Percentiles rank a stretch among this genome's conserved stretches.
Conservation (phyloP, 2,797 vertebrate genomes). For the Dermochelys coriacea region DNA sequence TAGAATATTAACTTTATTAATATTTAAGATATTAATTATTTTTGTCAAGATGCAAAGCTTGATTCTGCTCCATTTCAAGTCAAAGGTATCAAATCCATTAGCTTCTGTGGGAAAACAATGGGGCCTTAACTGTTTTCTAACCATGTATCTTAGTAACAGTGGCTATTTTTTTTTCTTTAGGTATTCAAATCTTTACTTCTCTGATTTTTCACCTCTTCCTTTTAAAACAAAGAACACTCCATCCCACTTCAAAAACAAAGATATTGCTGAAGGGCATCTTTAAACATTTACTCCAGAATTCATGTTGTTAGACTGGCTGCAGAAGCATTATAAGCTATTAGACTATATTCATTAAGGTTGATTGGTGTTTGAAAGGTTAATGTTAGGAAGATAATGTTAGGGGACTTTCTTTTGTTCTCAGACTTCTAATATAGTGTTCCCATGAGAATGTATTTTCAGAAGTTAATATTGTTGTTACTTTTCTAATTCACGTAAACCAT, state of each 20-base stretch:
- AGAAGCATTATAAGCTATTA: background rate
- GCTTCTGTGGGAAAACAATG: background rate
- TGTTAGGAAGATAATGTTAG: background rate
- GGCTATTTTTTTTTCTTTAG: background rate
- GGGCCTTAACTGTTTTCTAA: background rate
- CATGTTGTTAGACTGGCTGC: background rate
- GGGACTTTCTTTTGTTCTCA: background rate
- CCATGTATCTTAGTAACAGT: background rate
- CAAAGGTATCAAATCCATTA: background rate
- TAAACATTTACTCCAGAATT: background rate
- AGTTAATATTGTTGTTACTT: background rate
- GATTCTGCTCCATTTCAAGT: background rate
- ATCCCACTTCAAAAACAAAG: no score
- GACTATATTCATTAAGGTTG: background rate
- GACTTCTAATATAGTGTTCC: background rate
- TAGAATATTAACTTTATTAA: background rate
- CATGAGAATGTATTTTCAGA: background rate
- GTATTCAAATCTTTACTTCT: background rate
- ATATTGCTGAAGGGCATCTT: background rate
- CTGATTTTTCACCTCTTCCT: background rate
- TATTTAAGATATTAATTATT: background rate
- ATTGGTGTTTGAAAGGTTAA: background rate
- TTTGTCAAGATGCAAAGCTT: background rate
- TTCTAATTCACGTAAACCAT: slow-evolving; percentile 2
- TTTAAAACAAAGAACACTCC: background rate